phyloP scores from a whole-genome alignment of 2,888 invertebrate genomes.

The Ceramica pisi region DNA sequence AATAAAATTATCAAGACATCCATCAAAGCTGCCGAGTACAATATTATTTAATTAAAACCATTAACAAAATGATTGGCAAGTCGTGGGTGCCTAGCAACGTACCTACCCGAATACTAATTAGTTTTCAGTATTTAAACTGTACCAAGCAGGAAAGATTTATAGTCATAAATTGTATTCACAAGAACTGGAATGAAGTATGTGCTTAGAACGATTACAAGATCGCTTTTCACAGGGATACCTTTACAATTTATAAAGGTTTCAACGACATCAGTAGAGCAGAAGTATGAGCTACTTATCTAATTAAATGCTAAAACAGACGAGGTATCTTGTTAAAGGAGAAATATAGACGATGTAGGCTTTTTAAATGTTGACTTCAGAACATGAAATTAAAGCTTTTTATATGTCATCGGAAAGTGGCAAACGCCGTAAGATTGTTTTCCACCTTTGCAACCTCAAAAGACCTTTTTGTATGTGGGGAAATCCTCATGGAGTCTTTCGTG shows the following conservation, averaged over 20 bases:
- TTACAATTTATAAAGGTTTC: not conserved
- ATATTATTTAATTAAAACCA: not conserved
- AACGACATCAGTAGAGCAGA: not conserved
- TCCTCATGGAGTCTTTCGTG: no score
- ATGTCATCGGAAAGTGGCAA: no score
- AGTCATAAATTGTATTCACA: not conserved
- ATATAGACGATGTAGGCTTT: no score
- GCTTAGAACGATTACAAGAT: not conserved
- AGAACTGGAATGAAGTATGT: not conserved
- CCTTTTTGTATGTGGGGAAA: no score
- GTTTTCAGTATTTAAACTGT: not conserved
- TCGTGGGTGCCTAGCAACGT: not conserved
- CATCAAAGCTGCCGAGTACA: not conserved
- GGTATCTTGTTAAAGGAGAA: not conserved
- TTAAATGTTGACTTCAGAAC: no score
- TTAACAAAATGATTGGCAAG: not conserved
- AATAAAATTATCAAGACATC: conserved; percentile 1
- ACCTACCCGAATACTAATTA: not conserved
- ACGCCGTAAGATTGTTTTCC: no score
- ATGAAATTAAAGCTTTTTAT: no score
- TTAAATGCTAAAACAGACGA: not conserved
- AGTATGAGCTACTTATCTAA: not conserved
- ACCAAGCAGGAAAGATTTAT: not conserved
- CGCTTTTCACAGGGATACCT: not conserved
- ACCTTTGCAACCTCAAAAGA: no score